These are phyloP conservation scores for Perithous albicinctus DNA, from an alignment of 2,888 invertebrate species.

Conservation along the genomic window DNA sequence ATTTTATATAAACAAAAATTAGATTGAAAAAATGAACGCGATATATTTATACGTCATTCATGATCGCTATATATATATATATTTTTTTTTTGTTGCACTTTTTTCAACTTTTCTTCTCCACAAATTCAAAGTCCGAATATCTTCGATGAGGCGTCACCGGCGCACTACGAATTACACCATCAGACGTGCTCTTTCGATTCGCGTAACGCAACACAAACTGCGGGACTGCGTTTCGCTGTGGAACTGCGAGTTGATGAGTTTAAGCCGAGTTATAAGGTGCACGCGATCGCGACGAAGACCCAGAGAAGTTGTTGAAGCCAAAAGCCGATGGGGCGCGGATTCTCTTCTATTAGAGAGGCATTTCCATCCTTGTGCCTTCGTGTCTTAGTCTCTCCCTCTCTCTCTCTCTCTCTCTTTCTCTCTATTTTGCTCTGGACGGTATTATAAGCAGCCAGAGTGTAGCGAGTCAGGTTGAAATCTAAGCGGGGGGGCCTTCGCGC, in stretches of 20 bases:
- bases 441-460: conserved; percentile 43
- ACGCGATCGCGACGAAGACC: conserved; percentile 43
- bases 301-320: conserved; percentile 43
- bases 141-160: conserved; percentile 49
- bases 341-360: conserved; percentile 44
- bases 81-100: too few relatives aligned
- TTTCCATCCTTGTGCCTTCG: conserved; percentile 44
- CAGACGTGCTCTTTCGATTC: not conserved
- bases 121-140: too few relatives aligned
- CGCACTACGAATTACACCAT: not conserved
- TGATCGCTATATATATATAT: too few relatives aligned
- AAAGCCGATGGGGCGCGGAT: conserved; percentile 33
- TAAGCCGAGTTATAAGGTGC: not conserved
- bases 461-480: conserved; percentile 52
- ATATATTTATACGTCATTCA: too few relatives aligned
- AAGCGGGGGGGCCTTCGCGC: conserved; percentile 64
- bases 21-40: too few relatives aligned
- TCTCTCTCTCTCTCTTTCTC: too few relatives aligned
- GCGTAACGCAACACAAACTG: not conserved
- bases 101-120: too few relatives aligned
- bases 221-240: not conserved
- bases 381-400: conserved; percentile 3
- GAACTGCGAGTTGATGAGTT: not conserved
- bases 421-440: not conserved
- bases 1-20: too few relatives aligned